Evolutionary conservation across 2,888 invertebrate species (phyloP).

Genomic region (Acanthacorydalis orientalis): DNA sequence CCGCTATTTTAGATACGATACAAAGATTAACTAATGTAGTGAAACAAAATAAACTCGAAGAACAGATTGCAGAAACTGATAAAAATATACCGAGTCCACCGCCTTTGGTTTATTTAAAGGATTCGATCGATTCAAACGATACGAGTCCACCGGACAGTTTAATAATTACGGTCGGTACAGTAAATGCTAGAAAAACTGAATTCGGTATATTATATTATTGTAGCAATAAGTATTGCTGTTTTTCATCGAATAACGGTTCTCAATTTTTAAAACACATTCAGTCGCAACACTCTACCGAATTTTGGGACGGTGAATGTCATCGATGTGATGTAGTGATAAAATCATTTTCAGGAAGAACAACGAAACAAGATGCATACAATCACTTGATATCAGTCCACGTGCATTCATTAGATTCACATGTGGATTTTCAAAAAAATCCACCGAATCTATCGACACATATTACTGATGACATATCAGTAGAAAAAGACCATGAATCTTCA

Average conservation of each 20-base stretch:
- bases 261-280: conserved; percentile 19
- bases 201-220: conserved; percentile 13
- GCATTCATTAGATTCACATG: conserved; percentile 15
- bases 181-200: not conserved
- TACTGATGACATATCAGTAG: conserved; percentile 11
- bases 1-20: conserved; percentile 1
- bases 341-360: conserved; percentile 23
- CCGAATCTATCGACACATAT: no score
- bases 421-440: no score
- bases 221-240: conserved; percentile 6
- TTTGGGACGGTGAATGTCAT: conserved; percentile 38
- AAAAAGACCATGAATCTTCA: conserved; percentile 1
- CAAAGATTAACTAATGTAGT: conserved; percentile 1
- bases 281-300: conserved; percentile 21
- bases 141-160: not conserved
- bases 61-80: not conserved
- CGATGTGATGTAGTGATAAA: conserved; percentile 28
- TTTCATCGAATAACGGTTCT: conserved; percentile 12
- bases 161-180: not conserved
- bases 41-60: not conserved
- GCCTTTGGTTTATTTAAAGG: not conserved
- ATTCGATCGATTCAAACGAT: not conserved
- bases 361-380: conserved; percentile 22
- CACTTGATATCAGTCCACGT: conserved; percentile 30
- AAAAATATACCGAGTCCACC: not conserved